Evolutionary conservation across 2,888 invertebrate genomes (phyloP), one percentile per base, ranked within the genome.

Genomic region (Lithophane leautieri): DNA sequence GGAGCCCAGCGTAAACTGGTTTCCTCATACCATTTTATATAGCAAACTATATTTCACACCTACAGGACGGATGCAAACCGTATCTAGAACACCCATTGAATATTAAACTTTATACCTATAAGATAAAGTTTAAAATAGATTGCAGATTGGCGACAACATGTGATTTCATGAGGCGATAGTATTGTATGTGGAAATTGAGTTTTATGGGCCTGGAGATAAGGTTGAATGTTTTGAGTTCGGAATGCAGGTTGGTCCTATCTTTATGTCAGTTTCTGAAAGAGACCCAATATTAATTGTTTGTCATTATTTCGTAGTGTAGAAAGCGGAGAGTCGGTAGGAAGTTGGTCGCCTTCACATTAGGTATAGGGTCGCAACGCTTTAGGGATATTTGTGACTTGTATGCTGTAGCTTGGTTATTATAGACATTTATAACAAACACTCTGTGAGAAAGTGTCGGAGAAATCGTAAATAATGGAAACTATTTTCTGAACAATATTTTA

Each of bases 221-320:
- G 82, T 81, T 79, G 65, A 81, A 60, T 71, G 56, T 85, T 60
- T n/a, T 12, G 14, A 50, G 62, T 66, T 56, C 14, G 54, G 25
- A 56, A 70, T 78, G 78, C 65, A 70, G 75, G 73, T 72, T 81
- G 67, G 73, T 70, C 58, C 80, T 88, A 84, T 78, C 81, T 85
- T 72, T 79, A 79, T 84, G 84, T 83, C 82, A 80, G 76, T 82
- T 78, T 84, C 78, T 83, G 79, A 86, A 85, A 78, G 86, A 87
- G 87, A 81, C 82, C 79, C 80, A 85, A 92, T 91, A 95, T 94
- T 95, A 95, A 95, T 95, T 93, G 94, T 89, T 84, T 79, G 83
- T 92, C 93, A 95, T 95, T 95, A 95, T 94, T 93, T 90, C 85
- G 88, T 90, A 80, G 93, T 90, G 93, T 94, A 94, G 95, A 95